These are phyloP conservation scores for Eutrigla gurnardus DNA, from an alignment of 2,797 vertebrate genomes.

Conservation along the genomic window DNA sequence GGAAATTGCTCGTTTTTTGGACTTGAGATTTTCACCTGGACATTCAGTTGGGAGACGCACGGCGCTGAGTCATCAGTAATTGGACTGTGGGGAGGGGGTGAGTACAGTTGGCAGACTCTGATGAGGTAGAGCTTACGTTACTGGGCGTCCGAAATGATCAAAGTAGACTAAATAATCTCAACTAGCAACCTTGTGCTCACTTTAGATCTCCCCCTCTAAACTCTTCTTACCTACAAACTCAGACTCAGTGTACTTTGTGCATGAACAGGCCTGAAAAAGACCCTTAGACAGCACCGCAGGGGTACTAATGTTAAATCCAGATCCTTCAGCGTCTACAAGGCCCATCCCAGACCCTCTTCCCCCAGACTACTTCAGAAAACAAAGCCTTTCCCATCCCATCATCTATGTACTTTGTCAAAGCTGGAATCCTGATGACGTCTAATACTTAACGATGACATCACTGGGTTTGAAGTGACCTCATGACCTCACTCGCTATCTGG, in stretches of 20 bases:
- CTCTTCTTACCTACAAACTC: background rate
- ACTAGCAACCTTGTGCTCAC: constrained; percentile 33
- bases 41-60: no score
- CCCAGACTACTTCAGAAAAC: background rate
- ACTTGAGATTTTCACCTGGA: background rate
- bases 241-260: constrained; percentile 14
- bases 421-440: background rate
- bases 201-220: background rate
- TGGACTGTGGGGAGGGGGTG: constrained; percentile 22
- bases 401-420: background rate
- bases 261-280: background rate
- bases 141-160: constrained; percentile 22
- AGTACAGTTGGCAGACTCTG: constrained; percentile 41
- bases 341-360: background rate
- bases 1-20: constrained; percentile 7
- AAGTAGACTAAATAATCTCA: constrained; percentile 26
- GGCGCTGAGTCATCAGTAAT: constrained; percentile 1
- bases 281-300: no score
- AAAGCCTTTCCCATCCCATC: background rate
- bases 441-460: background rate
- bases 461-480: no score
- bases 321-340: no score
- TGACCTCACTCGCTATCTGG: background rate
- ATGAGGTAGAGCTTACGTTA: constrained; percentile 64
- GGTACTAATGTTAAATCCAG: no score